These are phyloP conservation scores for Prosapia bicincta DNA, from an alignment of 2,888 invertebrate genomes.

Conservation along the genomic window DNA sequence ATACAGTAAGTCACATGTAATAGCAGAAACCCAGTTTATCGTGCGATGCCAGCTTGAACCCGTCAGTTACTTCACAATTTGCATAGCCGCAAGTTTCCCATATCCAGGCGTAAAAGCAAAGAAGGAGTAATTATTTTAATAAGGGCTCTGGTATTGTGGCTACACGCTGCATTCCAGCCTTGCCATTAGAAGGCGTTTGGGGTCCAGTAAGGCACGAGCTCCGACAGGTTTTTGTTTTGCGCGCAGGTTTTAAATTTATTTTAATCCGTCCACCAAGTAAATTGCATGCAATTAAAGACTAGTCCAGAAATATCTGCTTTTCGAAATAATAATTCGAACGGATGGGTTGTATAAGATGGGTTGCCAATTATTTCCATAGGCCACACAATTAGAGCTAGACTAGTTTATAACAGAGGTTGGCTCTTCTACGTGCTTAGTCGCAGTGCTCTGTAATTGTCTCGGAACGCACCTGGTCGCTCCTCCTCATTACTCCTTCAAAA, in stretches of 20 bases:
- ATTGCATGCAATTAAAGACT: constrained; percentile 17
- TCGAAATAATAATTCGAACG: neutral
- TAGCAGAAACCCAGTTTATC: too few relatives aligned
- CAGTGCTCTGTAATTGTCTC: neutral
- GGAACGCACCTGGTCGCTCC: neutral
- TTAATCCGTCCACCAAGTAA: constrained; percentile 16
- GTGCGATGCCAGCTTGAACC: too few relatives aligned
- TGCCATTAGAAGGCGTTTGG: neutral
- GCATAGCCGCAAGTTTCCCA: neutral
- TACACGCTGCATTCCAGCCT: neutral
- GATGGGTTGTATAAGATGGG: neutral
- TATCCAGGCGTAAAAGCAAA: neutral
- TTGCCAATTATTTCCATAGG: neutral
- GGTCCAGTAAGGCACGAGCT: neutral
- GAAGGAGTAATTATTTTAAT: neutral
- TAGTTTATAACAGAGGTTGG: neutral
- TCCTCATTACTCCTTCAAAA: neutral
- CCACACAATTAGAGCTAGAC: neutral
- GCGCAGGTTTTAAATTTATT: constrained; percentile 14
- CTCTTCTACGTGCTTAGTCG: neutral
- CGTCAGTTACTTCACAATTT: neutral
- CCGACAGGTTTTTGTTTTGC: neutral
- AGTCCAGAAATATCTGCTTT: neutral
- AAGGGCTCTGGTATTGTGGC: neutral
- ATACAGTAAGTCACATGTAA: too few relatives aligned